Base-by-base conservation (phyloP, 2,888 invertebrate genomes). In the Caenorhabditis auriculariae region DNA sequence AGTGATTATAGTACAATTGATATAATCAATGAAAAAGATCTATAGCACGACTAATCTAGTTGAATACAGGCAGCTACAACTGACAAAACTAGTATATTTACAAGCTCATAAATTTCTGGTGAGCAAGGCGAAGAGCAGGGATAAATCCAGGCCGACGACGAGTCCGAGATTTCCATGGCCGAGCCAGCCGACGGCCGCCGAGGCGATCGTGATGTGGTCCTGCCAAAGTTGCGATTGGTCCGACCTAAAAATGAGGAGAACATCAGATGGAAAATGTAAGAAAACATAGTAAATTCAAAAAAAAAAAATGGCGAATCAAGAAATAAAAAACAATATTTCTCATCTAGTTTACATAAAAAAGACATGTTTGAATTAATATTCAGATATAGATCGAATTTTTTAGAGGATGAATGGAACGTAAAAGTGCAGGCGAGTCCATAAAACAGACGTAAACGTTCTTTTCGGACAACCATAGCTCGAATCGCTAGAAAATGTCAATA, bases 61-160 rank as follows among this genome's bases (percentile, higher is more conserved):
- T 39, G 45, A 54, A 46, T 54, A 47, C 47, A 44, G 1, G 35
- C n/a, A 27, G 5, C 9, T 29, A 6, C 32, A 4, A 21, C 7
- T 26, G 24, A 32, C 26, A 23, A 15, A 23, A 23, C 24, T 24
- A 4, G 15, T 43, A 24, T 29, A 6, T 44, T 54, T 53, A 62
- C 57, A 50, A n/a, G n/a, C n/a, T n/a, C n/a, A n/a, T n/a, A n/a
- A 62, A 54, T 48, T 62, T 5, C 62, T 62, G 49, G 57, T 54
- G 9, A 51, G 41, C 44, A 63, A 35, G 4, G 63, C 63, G 24
- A 65, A 55, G 15, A 65, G 41, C 21, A 68, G 59, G 6, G 74
- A 68, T 17, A 74, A 54, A 51, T 74, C 74, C 27, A 74, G 52
- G n/a, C 74, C 74, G 27, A 74, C 66, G 48, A 74, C 68, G 12